Conservation (phyloP, 1,140 invertebrate genomes). For the Caligus rogercresseyi region DNA sequence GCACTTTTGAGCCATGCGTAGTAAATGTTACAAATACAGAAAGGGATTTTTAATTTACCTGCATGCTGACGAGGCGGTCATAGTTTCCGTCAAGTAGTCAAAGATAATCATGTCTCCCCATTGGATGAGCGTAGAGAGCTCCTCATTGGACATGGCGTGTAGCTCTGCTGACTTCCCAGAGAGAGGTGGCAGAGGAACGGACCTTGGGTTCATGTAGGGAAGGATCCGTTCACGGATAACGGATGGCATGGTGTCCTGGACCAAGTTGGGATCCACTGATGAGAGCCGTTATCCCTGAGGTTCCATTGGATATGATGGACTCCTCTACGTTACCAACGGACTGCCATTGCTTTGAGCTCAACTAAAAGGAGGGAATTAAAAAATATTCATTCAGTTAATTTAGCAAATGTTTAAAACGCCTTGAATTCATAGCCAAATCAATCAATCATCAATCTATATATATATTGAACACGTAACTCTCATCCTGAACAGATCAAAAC, state of each 20-base stretch:
- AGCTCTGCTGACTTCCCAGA: not conserved
- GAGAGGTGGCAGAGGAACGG: not conserved
- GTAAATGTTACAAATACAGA: slow-evolving; percentile 7
- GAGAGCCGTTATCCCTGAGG: not conserved
- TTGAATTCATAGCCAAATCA: too few species aligned
- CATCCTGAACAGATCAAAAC: too few species aligned
- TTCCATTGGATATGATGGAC: slow-evolving; percentile 5
- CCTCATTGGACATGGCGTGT: not conserved
- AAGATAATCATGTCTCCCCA: slow-evolving; percentile 33
- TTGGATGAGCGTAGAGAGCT: slow-evolving; percentile 28
- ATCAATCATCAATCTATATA: too few species aligned
- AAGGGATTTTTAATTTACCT: too few species aligned
- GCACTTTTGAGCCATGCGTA: slow-evolving; percentile 2
- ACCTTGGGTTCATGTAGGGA: not conserved
- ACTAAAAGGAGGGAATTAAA: not conserved
- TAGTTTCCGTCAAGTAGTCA: slow-evolving; percentile 34
- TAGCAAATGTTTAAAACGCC: too few species aligned
- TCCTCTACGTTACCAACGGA: not conserved
- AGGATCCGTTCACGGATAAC: not conserved
- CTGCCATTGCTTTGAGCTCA: not conserved
- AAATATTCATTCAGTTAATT: too few species aligned
- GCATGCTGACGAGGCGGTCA: slow-evolving; percentile 25
- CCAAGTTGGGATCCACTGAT: slow-evolving; percentile 12
- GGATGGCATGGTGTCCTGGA: not conserved
- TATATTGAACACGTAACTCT: too few species aligned